These are phyloP conservation scores for Enteromius afrohamiltoni DNA, from an alignment of 2,797 vertebrate species.

Conservation along the genomic window DNA sequence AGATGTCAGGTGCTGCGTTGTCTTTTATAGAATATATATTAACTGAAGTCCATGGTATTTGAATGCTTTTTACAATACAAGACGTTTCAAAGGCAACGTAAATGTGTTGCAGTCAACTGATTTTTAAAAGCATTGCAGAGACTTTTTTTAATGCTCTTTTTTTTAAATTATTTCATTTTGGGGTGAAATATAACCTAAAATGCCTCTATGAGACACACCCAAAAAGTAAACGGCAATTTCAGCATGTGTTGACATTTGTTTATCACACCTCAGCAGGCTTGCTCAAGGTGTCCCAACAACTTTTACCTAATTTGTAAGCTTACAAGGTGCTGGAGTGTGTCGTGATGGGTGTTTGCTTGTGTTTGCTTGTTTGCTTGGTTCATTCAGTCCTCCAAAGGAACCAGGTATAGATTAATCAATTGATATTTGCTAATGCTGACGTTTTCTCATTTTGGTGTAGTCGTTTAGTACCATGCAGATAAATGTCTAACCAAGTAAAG, in stretches of 20 bases:
- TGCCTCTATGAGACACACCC: no score
- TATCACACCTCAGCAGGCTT: neutral
- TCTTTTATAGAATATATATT: neutral
- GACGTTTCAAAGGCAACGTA: neutral
- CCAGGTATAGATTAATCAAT: neutral
- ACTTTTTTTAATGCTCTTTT: neutral
- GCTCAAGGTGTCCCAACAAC: neutral
- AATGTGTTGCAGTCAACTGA: neutral
- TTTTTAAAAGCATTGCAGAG: neutral
- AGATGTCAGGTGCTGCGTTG: neutral
- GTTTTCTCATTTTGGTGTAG: neutral
- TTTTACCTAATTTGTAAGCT: constrained; percentile 12
- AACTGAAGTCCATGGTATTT: neutral
- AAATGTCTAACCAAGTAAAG: neutral
- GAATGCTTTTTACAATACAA: neutral
- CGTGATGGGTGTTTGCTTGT: neutral
- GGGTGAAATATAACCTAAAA: neutral
- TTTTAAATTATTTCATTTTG: neutral
- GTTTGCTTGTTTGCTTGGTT: no score
- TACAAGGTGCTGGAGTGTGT: neutral
- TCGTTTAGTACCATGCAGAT: neutral
- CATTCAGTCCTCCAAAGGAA: neutral
- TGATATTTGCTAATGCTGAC: neutral
- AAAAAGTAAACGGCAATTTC: neutral
- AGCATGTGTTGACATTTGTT: constrained; percentile 23